A percentile compares a stretch with the other conserved stretches of the same genome.
These are phyloP conservation scores for Eublepharis macularius DNA, from an alignment of 2,113 vertebrate species.

Conservation along the genomic window DNA sequence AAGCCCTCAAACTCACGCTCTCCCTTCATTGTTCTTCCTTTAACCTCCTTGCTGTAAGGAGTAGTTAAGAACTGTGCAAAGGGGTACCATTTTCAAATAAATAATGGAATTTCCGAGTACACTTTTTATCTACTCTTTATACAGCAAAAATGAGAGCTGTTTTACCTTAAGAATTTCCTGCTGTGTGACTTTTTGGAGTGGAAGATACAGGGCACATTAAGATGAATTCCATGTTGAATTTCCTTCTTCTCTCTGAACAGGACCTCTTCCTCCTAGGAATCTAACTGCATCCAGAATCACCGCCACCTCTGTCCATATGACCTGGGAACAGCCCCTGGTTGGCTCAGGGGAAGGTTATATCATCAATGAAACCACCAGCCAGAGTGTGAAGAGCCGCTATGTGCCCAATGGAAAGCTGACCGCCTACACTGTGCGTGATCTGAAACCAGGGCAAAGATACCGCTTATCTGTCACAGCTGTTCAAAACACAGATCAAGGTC, in stretches of 20 bases:
- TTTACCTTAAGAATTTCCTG: no score
- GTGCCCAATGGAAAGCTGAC: constrained; percentile 84
- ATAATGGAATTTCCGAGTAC: no score
- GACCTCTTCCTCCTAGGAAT: constrained; percentile 88
- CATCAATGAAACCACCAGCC: constrained; percentile 89
- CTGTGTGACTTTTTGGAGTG: no score
- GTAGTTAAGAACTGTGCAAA: no score
- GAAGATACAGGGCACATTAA: not conserved
- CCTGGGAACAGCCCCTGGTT: constrained; percentile 77
- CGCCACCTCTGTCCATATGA: constrained; percentile 82
- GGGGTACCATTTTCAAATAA: no score
- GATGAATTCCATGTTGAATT: not conserved
- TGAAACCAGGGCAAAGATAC: constrained; percentile 85
- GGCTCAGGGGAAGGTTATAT: constrained; percentile 85
- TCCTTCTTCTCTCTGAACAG: constrained; percentile 63
- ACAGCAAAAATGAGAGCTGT: no score
- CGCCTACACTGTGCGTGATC: constrained; percentile 85
- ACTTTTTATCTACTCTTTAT: no score
- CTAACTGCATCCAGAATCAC: constrained; percentile 84
- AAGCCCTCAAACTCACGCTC: no score
- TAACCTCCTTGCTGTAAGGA: no score
- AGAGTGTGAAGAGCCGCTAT: constrained; percentile 91
- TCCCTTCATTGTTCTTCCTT: no score
- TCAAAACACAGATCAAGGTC: constrained; percentile 80
- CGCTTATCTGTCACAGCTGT: constrained; percentile 83